Evolutionary conservation across 2,888 invertebrate species (phyloP).

Genomic region (Acronicta leporina): DNA sequence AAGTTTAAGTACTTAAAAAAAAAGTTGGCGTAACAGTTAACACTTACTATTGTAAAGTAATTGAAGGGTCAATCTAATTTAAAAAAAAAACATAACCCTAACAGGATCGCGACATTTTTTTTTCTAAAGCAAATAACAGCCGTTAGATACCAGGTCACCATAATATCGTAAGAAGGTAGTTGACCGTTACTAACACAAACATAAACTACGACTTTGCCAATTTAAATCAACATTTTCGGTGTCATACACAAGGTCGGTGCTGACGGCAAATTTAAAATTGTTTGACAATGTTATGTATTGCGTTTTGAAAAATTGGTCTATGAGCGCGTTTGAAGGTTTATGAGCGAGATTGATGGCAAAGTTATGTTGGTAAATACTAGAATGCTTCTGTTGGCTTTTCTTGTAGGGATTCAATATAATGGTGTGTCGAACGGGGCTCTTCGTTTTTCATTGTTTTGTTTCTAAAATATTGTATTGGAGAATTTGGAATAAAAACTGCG

Average conservation of each 20-base stretch:
- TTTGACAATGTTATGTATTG: slow-evolving; percentile 29
- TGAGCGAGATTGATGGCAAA: slow-evolving; percentile 16
- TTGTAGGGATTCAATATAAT: slow-evolving; percentile 36
- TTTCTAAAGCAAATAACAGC: slow-evolving; percentile 69
- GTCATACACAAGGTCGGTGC: slow-evolving; percentile 8
- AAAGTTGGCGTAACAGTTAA: too few relatives aligned
- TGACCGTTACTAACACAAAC: slow-evolving; percentile 70
- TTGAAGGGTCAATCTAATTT: slow-evolving; percentile 38
- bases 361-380: slow-evolving; percentile 36
- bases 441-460: slow-evolving; percentile 23
- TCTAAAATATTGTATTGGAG: slow-evolving; percentile 5
- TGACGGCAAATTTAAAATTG: slow-evolving; percentile 16
- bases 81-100: slow-evolving; percentile 53
- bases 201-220: slow-evolving; percentile 8
- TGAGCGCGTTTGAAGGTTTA: neutral
- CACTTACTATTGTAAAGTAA: neutral
- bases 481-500: neutral
- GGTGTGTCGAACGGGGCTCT: slow-evolving; percentile 34
- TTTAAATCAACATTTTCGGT: slow-evolving; percentile 31
- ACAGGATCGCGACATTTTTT: slow-evolving; percentile 59
- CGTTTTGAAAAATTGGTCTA: slow-evolving; percentile 24
- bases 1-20: too few relatives aligned
- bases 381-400: slow-evolving; percentile 46
- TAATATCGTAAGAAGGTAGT: slow-evolving; percentile 72
- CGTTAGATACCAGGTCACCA: slow-evolving; percentile 78